Evolutionary conservation across 1,140 invertebrate genomes (phyloP).

Genomic region (Tetraneura akinire): DNA sequence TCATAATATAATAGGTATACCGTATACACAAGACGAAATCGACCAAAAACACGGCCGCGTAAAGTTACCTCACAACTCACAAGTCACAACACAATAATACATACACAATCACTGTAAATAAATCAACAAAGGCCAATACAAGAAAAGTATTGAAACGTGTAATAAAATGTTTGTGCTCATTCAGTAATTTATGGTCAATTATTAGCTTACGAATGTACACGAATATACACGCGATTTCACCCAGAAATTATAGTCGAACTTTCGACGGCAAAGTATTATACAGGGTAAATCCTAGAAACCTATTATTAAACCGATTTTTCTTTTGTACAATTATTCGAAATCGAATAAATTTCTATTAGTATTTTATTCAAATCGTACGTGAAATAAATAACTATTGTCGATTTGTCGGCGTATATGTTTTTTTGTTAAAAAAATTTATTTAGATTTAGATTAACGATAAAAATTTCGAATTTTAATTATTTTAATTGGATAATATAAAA

Average conservation of each 20-base stretch:
- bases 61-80: background rate
- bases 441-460: no score
- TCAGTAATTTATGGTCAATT: conserved; percentile 37
- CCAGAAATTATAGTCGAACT: conserved; percentile 32
- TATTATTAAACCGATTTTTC: no score
- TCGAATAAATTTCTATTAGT: background rate
- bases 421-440: no score
- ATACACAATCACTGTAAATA: conserved; percentile 21
- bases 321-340: background rate
- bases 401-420: background rate
- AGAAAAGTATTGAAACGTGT: conserved; percentile 21
- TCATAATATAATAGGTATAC: no score
- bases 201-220: conserved; percentile 4
- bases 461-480: no score
- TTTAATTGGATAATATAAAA: no score
- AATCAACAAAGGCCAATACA: conserved; percentile 23
- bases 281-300: background rate
- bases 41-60: conserved; percentile 1
- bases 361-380: background rate
- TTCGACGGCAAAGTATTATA: no score
- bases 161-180: conserved; percentile 31
- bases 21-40: background rate
- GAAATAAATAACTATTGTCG: background rate
- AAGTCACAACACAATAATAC: no score
- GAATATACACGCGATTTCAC: background rate